These are phyloP conservation scores for Otis tarda DNA, from an alignment of 2,113 vertebrate species.

Conservation along the genomic window DNA sequence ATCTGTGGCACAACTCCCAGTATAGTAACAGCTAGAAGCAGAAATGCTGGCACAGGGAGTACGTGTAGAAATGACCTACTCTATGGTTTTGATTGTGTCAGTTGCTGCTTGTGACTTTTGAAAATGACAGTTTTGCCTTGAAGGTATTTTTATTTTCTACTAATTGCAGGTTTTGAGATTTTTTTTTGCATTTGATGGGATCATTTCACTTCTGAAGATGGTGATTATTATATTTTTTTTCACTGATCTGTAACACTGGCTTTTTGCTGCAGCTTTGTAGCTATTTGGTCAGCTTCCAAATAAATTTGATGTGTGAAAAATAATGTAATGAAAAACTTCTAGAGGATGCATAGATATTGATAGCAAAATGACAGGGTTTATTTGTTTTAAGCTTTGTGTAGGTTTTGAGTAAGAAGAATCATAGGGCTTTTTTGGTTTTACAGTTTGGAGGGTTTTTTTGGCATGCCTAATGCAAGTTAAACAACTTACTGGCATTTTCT, in stretches of 20 bases:
- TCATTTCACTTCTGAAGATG: background rate
- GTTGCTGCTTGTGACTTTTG: background rate
- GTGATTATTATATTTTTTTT: too few species aligned
- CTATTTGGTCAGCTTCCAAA: background rate
- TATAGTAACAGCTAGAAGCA: background rate
- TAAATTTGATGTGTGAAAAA: background rate
- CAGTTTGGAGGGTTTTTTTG: background rate
- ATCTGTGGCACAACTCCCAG: background rate
- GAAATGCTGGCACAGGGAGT: accelerated
- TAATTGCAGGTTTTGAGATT: background rate
- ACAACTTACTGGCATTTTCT: background rate
- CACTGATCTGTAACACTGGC: background rate
- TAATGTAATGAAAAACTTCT: background rate
- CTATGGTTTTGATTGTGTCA: background rate
- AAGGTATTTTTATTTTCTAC: background rate
- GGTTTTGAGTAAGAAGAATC: background rate
- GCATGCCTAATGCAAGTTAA: background rate
- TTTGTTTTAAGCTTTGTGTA: background rate
- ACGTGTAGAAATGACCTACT: accelerated
- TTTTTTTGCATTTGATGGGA: background rate
- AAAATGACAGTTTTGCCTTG: background rate
- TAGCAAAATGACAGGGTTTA: background rate
- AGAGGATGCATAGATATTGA: background rate
- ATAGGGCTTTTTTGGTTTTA: background rate
- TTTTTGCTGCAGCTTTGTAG: background rate